A percentile compares a stretch with the other conserved stretches of the same genome.
phyloP scores from a whole-genome alignment of 2,113 vertebrate species.

The Cathartes aura region DNA sequence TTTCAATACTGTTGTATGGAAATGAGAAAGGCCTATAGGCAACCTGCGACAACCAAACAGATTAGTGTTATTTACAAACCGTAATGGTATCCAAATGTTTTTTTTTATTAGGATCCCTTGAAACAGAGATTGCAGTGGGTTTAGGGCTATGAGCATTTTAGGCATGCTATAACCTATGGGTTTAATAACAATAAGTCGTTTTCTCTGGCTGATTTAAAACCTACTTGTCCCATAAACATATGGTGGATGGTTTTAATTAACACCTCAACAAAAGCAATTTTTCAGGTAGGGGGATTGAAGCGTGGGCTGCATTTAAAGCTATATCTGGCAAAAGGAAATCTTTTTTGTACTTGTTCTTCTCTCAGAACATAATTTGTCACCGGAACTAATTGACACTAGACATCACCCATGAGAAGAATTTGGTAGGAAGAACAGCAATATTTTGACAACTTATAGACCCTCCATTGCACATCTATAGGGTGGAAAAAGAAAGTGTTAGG shows the following conservation, averaged over 20 bases:
- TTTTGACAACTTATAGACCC: background rate
- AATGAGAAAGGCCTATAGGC: background rate
- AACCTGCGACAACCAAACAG: background rate
- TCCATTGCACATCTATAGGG: background rate
- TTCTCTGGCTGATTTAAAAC: constrained; percentile 60
- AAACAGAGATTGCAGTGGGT: constrained; percentile 4
- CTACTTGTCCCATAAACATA: constrained; percentile 28
- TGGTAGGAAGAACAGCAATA: background rate
- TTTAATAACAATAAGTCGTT: constrained; percentile 59
- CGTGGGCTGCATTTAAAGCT: constrained; percentile 13
- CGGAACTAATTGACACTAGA: background rate
- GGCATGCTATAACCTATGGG: constrained; percentile 41
- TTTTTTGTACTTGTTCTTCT: background rate
- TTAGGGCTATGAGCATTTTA: constrained; percentile 3
- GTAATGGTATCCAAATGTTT: background rate
- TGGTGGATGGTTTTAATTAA: constrained; percentile 69
- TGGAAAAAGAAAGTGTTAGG: background rate
- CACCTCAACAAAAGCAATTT: constrained; percentile 57
- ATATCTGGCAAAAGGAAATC: background rate
- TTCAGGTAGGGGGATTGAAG: background rate
- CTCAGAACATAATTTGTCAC: background rate
- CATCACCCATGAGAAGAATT: background rate
- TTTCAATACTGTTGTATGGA: background rate
- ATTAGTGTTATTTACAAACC: constrained; percentile 28
- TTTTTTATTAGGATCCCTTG: background rate